Evolutionary conservation across 2,888 invertebrate genomes (phyloP), one percentile per base, ranked within the genome.

Genomic region (Galeruca laticollis): DNA sequence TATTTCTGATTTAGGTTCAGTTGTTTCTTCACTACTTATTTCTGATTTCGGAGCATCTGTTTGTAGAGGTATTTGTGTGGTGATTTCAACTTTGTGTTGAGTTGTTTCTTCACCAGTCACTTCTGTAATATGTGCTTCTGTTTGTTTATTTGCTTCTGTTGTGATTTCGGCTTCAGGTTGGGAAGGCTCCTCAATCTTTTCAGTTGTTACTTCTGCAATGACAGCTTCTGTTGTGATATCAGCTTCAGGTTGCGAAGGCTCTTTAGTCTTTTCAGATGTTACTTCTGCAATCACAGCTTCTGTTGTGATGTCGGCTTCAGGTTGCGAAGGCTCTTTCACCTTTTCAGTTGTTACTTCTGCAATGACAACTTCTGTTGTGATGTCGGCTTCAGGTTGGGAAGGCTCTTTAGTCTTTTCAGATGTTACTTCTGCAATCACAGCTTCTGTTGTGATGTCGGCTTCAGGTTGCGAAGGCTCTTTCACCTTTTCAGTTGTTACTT

Each of bases 181-280:
- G n/a, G n/a, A n/a, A n/a, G n/a, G n/a, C n/a, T n/a, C 31, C 10
- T 20, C 51, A 56, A 40, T 31, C 26, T 40, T 21, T 6, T 54
- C 57, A 10, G 57, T 26, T 26, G n/a, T 21, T 54, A 47, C 47
- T 60, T 8, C 21, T 65, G 47, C 70, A 76, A 74, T 11, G n/a
- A 52, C 1, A 65, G 35, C 56, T 47, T 56, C 60, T 11, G 68
- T 26, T 26, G 26, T 26, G 6, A 26, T 26, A 5, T 65, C 65
- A 35, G 54, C 54, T 68, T 64, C 31, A 51, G 57, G 40, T n/a
- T 49, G 49, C 62, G 67, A 60, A 43, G 54, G 56, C 31, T 60
- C n/a, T 21, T 40, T 26, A 31, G 57, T 33, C n/a, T n/a, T 49
- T 62, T 72, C 71, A 26, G 56, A 54, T 54, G 33, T 37, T 33